Evolutionary conservation across 2,888 invertebrate genomes (phyloP).

Genomic region (Norana najaformis): DNA sequence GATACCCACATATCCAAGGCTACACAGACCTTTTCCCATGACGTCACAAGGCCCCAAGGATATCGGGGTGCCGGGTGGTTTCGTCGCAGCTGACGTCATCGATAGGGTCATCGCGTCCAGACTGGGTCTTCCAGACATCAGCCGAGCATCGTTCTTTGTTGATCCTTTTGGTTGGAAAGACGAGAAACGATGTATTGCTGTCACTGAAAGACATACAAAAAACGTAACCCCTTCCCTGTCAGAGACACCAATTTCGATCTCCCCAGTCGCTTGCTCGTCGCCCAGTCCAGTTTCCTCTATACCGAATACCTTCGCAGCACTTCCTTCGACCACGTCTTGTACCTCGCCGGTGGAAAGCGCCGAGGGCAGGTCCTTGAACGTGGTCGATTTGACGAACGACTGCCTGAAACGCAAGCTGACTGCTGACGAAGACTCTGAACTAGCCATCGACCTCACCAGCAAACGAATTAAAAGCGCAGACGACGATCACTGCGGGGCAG

Average conservation of each 20-base stretch:
- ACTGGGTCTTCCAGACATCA: neutral
- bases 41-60: neutral
- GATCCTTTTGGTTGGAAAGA: neutral
- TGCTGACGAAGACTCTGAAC: neutral
- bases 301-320: neutral
- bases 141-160: neutral
- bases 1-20: neutral
- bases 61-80: neutral
- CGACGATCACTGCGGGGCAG: neutral
- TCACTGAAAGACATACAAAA: neutral
- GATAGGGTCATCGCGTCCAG: neutral
- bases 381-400: neutral
- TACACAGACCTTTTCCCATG: neutral
- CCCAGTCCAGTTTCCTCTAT: neutral
- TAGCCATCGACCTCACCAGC: neutral
- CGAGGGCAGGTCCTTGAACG: neutral
- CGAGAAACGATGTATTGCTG: neutral
- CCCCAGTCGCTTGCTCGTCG: neutral
- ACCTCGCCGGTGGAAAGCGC: neutral
- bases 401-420: neutral
- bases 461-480: neutral
- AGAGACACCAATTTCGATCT: neutral
- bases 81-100: constrained; percentile 13
- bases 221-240: neutral
- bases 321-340: neutral